Percentiles rank a stretch among this genome's conserved stretches.
Evolutionary conservation across 2,888 invertebrate species (phyloP).

Genomic region (Netelia fuscicornis): DNA sequence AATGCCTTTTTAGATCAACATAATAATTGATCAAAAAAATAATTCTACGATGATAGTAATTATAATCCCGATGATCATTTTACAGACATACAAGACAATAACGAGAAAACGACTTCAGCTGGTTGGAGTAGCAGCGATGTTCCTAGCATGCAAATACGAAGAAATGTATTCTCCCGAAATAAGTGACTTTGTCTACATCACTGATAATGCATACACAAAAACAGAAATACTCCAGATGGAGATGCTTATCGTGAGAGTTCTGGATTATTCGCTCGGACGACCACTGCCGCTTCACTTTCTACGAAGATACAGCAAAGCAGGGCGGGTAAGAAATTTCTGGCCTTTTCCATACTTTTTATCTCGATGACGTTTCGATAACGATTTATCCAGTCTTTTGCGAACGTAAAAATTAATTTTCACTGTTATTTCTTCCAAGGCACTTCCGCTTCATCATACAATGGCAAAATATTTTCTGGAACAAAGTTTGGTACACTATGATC

Average conservation of each 20-base stretch:
- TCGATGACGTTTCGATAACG: background rate
- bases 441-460: conserved; percentile 89
- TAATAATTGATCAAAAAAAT: no score
- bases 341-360: conserved; percentile 54
- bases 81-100: conserved; percentile 88
- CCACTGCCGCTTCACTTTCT: conserved; percentile 96
- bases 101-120: conserved; percentile 92
- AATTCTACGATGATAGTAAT: background rate
- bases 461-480: conserved; percentile 97
- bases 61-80: conserved; percentile 17
- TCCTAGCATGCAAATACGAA: conserved; percentile 97
- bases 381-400: background rate
- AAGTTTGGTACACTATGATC: conserved; percentile 91
- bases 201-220: conserved; percentile 94
- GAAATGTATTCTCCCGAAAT: conserved; percentile 96
- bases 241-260: conserved; percentile 89
- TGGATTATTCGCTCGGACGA: conserved; percentile 93
- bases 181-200: conserved; percentile 95
- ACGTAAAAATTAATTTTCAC: background rate
- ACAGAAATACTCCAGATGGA: conserved; percentile 94
- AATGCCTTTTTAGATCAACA: background rate
- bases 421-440: conserved; percentile 85
- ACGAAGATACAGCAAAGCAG: conserved; percentile 90
- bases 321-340: conserved; percentile 79
- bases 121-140: conserved; percentile 95